Base-by-base conservation (phyloP, 2,888 invertebrate genomes). In the Nycteola revayana region DNA sequence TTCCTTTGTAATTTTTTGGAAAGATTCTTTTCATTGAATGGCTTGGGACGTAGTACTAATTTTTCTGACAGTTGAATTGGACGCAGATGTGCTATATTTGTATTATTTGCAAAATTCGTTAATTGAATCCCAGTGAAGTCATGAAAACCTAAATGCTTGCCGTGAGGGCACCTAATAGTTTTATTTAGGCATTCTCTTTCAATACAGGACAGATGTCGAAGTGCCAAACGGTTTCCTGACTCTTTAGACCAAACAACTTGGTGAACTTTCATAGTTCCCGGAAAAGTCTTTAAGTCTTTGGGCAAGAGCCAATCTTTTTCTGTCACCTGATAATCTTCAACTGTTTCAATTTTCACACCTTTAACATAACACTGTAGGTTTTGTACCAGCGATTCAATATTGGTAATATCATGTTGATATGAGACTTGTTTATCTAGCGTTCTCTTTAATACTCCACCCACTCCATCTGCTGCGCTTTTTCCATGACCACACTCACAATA, bases 401-500 rank as follows among this genome's bases (percentile, higher is more conserved):
- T 20, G 7, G 29, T 11, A 20, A 44, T 40, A 27, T 61, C 56
- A 9, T 44, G 48, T 32, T 41, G 32, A 21, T 42, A 49, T 28
- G 53, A 52, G 5, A 31, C 44, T 36, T 46, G 28, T 34, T 66
- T 66, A 26, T 66, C 74, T 25, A 55, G 46, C 11, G 34, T 34
- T 42, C 67, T 40, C 49, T 73, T 75, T 11, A 73, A 10, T 5
- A 56, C 36, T 3, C 57, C 74, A 29, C 71, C 73, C n/a, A 74
- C 52, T 2, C 70, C 71, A 55, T 72, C 70, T 25, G 67, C 55
- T 5, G 68, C 64, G 20, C 39, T 31, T 28, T 49, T 42, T 2
- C 70, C 69, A 35, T 74, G 71, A 3, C 69, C 68, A 7, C 61
- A 53, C 48, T 73, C 70, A 7, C 48, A 52, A 44, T 62, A 71